Conservation (phyloP, 2,888 invertebrate genomes). For the Parthenolecanium corni region DNA sequence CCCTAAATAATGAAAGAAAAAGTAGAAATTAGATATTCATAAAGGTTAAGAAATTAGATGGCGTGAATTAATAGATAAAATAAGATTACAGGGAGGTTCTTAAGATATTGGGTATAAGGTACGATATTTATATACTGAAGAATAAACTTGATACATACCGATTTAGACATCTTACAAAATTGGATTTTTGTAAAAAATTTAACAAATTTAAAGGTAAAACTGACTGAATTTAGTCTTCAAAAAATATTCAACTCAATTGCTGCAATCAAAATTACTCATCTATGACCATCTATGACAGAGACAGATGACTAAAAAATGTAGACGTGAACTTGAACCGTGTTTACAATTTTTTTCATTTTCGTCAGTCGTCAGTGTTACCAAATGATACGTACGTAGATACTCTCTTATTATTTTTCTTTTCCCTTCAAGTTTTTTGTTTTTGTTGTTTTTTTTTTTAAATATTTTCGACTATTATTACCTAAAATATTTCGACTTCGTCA, state of each 20-base stretch:
- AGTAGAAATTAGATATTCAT: neutral
- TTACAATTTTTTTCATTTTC: neutral
- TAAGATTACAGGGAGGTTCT: too few species aligned
- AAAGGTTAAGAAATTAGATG: neutral
- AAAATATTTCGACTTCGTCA: too few species aligned
- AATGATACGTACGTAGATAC: neutral
- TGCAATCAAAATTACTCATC: neutral
- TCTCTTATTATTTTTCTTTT: too few species aligned
- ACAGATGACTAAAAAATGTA: neutral
- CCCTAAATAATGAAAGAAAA: conserved; percentile 49
- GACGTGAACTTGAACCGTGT: neutral
- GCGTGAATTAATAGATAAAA: too few species aligned
- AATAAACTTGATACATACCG: neutral
- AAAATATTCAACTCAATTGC: neutral
- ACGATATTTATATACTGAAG: too few species aligned
- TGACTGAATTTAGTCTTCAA: neutral
- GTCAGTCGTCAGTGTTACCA: conserved; percentile 4
- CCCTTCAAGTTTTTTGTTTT: neutral
- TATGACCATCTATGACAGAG: neutral
- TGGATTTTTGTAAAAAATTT: neutral
- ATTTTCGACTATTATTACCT: too few species aligned
- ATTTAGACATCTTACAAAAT: conserved; percentile 15
- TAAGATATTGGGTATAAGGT: too few species aligned
- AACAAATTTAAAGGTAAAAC: neutral
- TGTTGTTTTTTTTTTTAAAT: too few species aligned